Base-by-base conservation (phyloP, 2,797 vertebrate species). In the Microhierax caerulescens region DNA sequence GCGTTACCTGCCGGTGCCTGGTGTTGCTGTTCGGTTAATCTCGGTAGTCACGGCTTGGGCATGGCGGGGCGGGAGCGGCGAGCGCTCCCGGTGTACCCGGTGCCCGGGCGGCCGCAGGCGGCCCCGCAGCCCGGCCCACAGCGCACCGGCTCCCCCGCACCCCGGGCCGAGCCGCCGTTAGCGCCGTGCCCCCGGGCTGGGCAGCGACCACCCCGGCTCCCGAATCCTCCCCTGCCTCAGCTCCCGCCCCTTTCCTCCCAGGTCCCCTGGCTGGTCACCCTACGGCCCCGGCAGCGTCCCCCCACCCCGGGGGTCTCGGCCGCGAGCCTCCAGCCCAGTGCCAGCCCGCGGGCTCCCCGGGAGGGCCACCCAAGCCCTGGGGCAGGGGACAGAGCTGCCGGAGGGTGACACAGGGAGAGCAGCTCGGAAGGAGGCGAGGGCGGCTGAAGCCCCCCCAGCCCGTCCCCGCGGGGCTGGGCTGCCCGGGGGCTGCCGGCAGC, bases 311-410 rank as follows among this genome's bases (percentile, higher is more conserved):
- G 28, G 43, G 20, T 23, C 70, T 65, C 36, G 54, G 20, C 23
- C 22, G 72, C 1, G 0, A 68, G 17, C 51, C 37, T 57, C 70
- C 70, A 24, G 37, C 41, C 72, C 45, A 39, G 24, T 19, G 2
- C 43, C 5, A 4, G 48, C 10, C 10, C 41, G 0, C 1, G 39
- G 23, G 36, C 3, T 65, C 28, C 7, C 7, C 2, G 19, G 1
- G 32, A 51, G 68, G 68, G 45, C 45, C 11, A 24, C 24, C 24
- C 27, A 14, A 23, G 59, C 15, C 56, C 50, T 27, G 51, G 11
- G 74, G 30, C 28, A 7, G 39, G 48, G 56, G 8, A 39, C 48
- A 13, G 37, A 65, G 61, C 37, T 37, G 85, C 41, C 16, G 28
- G 34, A 30, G 47, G 24, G 28, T 20, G 60, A 36, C 45, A 8